Percentiles rank a stretch among this genome's conserved stretches.
Evolutionary conservation across 2,113 vertebrate genomes (phyloP).

Genomic region (Hirundichthys speculiger): DNA sequence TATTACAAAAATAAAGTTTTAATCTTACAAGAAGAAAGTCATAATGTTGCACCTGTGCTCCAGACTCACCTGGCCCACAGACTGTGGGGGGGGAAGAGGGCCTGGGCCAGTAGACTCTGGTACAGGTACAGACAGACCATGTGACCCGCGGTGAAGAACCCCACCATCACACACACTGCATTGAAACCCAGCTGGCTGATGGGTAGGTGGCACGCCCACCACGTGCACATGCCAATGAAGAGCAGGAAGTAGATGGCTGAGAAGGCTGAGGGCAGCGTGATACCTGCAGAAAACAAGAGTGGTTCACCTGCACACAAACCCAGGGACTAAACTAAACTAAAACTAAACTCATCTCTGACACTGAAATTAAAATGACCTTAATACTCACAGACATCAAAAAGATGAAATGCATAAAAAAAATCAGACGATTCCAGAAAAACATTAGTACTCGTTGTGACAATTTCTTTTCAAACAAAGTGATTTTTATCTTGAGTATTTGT

Average conservation of each 20-base stretch:
- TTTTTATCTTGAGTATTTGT: too few species aligned
- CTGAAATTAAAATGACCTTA: too few species aligned
- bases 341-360: too few species aligned
- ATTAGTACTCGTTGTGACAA: too few species aligned
- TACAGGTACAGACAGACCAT: constrained; percentile 92
- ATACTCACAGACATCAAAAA: too few species aligned
- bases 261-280: constrained; percentile 91
- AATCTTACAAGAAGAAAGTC: too few species aligned
- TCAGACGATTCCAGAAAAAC: too few species aligned
- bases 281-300: constrained; percentile 75
- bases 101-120: constrained; percentile 86
- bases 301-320: too few species aligned
- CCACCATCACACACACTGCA: constrained; percentile 81
- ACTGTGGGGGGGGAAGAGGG: constrained; percentile 80
- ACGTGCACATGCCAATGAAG: constrained; percentile 89
- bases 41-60: not conserved
- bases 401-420: too few species aligned
- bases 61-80: constrained; percentile 91
- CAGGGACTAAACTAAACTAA: too few species aligned
- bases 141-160: constrained; percentile 86
- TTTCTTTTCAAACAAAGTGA: too few species aligned
- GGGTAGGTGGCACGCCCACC: constrained; percentile 96
- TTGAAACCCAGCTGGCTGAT: constrained; percentile 84
- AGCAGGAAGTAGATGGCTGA: constrained; percentile 91
- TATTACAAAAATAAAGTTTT: too few species aligned